Conservation (phyloP, 2,113 vertebrate genomes). For the Phrynosoma blainvillii region DNA sequence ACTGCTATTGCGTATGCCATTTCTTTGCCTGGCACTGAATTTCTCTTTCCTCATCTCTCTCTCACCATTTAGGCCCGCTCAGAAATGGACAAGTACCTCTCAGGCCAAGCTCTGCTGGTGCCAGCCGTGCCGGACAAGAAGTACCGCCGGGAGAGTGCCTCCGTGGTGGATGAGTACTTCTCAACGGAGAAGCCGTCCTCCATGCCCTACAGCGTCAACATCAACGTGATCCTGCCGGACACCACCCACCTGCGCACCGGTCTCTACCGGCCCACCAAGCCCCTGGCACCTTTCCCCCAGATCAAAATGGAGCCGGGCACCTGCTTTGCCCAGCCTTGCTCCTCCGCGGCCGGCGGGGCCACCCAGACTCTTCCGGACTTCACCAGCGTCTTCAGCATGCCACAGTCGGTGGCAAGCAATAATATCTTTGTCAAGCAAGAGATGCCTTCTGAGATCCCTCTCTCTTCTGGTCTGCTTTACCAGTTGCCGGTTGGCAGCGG, state of each 20-base stretch:
- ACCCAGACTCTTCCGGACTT: constrained; percentile 89
- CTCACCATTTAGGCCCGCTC: constrained; percentile 67
- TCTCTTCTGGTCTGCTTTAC: constrained; percentile 79
- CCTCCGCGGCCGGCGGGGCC: constrained; percentile 66
- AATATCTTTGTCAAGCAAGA: constrained; percentile 90
- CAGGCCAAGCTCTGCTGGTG: constrained; percentile 39
- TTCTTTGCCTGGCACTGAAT: too few relatives aligned
- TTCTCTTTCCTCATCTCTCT: not conserved
- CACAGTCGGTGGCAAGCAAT: constrained; percentile 81
- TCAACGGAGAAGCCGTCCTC: constrained; percentile 81
- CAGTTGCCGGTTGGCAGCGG: constrained; percentile 78
- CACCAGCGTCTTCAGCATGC: constrained; percentile 90
- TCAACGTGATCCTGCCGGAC: constrained; percentile 89
- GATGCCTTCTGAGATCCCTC: constrained; percentile 73
- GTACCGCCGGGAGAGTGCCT: constrained; percentile 88
- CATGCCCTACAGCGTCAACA: constrained; percentile 89
- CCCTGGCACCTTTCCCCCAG: constrained; percentile 57
- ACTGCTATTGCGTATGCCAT: too few relatives aligned
- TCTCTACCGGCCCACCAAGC: constrained; percentile 80
- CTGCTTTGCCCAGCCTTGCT: constrained; percentile 75
- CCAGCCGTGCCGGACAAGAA: constrained; percentile 80
- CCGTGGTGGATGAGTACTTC: constrained; percentile 91
- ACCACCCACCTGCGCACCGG: constrained; percentile 88
- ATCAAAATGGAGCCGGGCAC: constrained; percentile 85
- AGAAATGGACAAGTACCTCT: constrained; percentile 89